These are phyloP conservation scores for Chesias legatella DNA, from an alignment of 2,888 invertebrate genomes.

Conservation along the genomic window DNA sequence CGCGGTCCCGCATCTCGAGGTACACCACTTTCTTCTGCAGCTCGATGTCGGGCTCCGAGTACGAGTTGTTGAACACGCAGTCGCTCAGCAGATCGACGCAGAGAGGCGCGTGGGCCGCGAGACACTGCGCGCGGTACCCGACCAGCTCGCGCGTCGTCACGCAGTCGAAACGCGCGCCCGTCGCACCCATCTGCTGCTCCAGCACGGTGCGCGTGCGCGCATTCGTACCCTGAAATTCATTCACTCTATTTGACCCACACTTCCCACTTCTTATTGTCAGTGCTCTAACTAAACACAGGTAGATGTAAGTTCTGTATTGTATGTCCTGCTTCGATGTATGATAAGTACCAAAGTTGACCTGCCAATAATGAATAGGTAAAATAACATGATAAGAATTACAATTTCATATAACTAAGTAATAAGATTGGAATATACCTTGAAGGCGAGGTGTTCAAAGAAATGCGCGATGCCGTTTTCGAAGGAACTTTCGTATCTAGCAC, in stretches of 20 bases:
- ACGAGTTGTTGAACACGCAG: constrained; percentile 91
- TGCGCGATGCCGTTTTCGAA: constrained; percentile 60
- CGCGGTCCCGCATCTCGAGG: constrained; percentile 56
- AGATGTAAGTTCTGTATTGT: no score
- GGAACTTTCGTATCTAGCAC: constrained; percentile 53
- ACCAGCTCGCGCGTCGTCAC: constrained; percentile 98
- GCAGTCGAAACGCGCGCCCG: constrained; percentile 97
- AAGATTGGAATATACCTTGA: constrained; percentile 30
- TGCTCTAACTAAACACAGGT: no score
- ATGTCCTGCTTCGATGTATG: no score
- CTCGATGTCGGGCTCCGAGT: constrained; percentile 46
- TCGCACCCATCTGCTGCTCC: constrained; percentile 94
- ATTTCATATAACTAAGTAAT: no score
- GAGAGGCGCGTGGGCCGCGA: constrained; percentile 90
- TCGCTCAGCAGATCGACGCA: constrained; percentile 96
- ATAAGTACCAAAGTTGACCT: no score
- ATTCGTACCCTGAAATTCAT: constrained; percentile 74
- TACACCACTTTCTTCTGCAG: constrained; percentile 52
- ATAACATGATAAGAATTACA: no score
- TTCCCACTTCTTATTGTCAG: no score
- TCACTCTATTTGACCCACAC: no score
- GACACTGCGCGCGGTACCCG: constrained; percentile 96
- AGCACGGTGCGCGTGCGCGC: constrained; percentile 90
- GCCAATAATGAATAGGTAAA: no score
- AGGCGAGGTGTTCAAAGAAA: constrained; percentile 66